Evolutionary conservation across 2,888 invertebrate genomes (phyloP).

Genomic region (Mamestra brassicae): DNA sequence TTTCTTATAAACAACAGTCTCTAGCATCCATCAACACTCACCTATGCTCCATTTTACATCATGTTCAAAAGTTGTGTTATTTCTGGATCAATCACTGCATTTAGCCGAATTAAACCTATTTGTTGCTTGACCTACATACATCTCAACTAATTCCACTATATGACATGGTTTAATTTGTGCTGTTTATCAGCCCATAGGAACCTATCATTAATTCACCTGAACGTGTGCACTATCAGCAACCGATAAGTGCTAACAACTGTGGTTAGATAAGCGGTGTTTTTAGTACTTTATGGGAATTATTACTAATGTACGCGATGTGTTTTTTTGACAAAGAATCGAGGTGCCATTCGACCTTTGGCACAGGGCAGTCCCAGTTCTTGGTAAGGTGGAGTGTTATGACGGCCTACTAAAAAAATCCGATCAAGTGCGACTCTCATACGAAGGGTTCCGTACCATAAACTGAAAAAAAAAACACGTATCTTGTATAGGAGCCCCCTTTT

Average conservation of each 20-base stretch:
- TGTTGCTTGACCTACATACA: conserved; percentile 14
- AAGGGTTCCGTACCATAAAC: too few species aligned
- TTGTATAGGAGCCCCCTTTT: too few species aligned
- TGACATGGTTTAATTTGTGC: conserved; percentile 1
- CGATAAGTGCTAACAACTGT: conserved; percentile 30
- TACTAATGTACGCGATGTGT: background rate
- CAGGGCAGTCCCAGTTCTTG: background rate
- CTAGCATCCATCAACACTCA: too few species aligned
- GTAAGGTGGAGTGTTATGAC: background rate
- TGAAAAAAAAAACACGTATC: too few species aligned
- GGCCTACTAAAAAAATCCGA: background rate
- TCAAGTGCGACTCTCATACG: too few species aligned
- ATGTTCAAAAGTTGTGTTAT: too few species aligned
- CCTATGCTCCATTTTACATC: too few species aligned
- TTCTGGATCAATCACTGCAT: background rate
- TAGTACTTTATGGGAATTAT: background rate
- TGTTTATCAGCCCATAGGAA: conserved; percentile 29
- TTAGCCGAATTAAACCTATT: background rate
- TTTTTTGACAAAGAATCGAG: too few species aligned
- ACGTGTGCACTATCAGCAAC: conserved; percentile 37
- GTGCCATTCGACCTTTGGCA: too few species aligned
- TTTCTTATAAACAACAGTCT: too few species aligned
- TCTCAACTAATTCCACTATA: background rate
- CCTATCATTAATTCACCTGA: conserved; percentile 20
- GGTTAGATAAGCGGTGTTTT: conserved; percentile 34